Conservation (phyloP, 2,113 vertebrate genomes). For the Etheostoma spectabile region DNA sequence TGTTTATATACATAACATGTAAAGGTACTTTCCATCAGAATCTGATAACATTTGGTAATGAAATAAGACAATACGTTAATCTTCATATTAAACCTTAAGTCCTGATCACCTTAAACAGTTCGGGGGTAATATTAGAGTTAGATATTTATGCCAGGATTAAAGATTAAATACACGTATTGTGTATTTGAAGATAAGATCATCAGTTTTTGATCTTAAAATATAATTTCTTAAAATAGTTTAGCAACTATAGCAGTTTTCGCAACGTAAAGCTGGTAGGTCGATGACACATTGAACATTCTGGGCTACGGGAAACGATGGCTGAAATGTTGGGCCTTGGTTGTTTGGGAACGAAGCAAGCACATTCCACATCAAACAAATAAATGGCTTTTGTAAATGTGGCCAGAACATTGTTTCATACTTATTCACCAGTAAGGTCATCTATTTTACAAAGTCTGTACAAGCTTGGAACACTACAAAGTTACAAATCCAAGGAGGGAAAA, state of each 20-base stretch:
- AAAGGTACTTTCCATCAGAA: no score
- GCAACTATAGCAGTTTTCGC: constrained; percentile 4
- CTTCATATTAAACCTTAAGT: not conserved
- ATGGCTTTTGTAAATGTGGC: constrained; percentile 38
- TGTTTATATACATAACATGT: no score
- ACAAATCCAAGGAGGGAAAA: constrained; percentile 40
- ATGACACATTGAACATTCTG: constrained; percentile 5
- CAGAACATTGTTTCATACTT: constrained; percentile 25
- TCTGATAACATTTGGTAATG: not conserved
- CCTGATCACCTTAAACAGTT: not conserved
- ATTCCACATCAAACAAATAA: constrained; percentile 43
- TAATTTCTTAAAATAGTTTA: not conserved
- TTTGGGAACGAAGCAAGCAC: constrained; percentile 25
- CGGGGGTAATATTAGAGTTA: not conserved
- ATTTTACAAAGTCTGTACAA: constrained; percentile 70
- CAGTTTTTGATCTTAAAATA: not conserved
- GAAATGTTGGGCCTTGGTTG: constrained; percentile 19
- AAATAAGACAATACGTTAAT: not conserved
- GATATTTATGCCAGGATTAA: not conserved
- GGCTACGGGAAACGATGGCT: not conserved
- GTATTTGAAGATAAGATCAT: not conserved
- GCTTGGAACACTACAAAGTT: constrained; percentile 45
- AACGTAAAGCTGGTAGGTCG: not conserved
- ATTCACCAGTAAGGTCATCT: constrained; percentile 27
- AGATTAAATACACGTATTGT: not conserved